phyloP scores from a whole-genome alignment of 2,113 vertebrate genomes.

The Probosciger aterrimus region DNA sequence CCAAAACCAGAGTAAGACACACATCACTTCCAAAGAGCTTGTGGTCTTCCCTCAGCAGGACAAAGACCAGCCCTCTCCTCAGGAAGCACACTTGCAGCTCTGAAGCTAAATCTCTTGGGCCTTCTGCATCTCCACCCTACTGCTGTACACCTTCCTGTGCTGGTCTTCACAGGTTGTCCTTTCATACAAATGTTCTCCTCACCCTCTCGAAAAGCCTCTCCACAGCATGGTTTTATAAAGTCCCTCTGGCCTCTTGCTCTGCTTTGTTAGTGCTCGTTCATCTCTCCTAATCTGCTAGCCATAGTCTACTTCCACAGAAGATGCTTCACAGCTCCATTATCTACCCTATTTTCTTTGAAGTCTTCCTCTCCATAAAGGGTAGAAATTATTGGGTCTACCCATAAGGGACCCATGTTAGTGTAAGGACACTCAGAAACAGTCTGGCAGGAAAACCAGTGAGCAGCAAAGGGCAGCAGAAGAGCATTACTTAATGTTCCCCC shows the following conservation, averaged over 20 bases:
- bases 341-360: background rate
- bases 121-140: background rate
- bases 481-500: background rate
- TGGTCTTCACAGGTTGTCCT: background rate
- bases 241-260: background rate
- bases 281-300: background rate
- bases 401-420: background rate
- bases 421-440: background rate
- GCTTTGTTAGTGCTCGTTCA: rapidly evolving
- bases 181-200: background rate
- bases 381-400: background rate
- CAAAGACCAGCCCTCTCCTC: background rate
- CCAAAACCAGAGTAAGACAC: background rate
- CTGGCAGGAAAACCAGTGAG: background rate
- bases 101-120: background rate
- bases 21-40: background rate
- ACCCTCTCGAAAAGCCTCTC: rapidly evolving
- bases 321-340: background rate
- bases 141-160: background rate
- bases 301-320: background rate
- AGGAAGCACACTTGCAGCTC: background rate
- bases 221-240: background rate
- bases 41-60: background rate
- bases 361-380: background rate
- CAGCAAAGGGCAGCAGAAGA: background rate